Conservation (phyloP, 2,797 vertebrate species). For the Cheirogaleus major region DNA sequence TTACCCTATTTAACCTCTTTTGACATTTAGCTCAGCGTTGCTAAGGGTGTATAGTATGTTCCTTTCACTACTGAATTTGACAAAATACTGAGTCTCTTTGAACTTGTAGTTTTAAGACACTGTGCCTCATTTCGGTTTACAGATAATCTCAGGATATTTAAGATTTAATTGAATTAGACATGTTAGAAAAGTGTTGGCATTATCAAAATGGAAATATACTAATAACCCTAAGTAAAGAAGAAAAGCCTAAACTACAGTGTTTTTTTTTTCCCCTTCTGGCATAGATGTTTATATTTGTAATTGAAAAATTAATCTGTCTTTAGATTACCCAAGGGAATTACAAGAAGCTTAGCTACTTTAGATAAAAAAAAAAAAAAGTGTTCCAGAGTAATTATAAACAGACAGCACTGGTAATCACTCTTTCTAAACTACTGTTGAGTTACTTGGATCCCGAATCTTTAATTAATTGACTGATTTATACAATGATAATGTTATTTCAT, state of each 20-base stretch:
- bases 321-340: slow-evolving; percentile 71
- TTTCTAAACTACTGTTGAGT: slow-evolving; percentile 75
- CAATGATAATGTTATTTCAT: background rate
- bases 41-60: fast-evolving
- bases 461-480: slow-evolving; percentile 69
- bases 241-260: slow-evolving; percentile 51
- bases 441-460: slow-evolving; percentile 71
- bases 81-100: background rate
- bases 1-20: background rate
- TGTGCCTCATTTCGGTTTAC: background rate
- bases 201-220: slow-evolving; percentile 51
- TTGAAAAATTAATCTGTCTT: slow-evolving; percentile 83
- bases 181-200: background rate
- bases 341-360: slow-evolving; percentile 59
- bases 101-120: background rate
- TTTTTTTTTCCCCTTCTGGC: slow-evolving; percentile 68
- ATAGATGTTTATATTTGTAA: slow-evolving; percentile 82
- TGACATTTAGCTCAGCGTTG: background rate
- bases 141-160: background rate
- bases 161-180: background rate
- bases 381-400: slow-evolving; percentile 74
- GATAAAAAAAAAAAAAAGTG: slow-evolving; percentile 63
- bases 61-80: background rate
- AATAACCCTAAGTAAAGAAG: slow-evolving; percentile 37
- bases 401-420: slow-evolving; percentile 71